Base-by-base conservation (phyloP, 2,113 vertebrate species). In the Cranoglanis bouderius region DNA sequence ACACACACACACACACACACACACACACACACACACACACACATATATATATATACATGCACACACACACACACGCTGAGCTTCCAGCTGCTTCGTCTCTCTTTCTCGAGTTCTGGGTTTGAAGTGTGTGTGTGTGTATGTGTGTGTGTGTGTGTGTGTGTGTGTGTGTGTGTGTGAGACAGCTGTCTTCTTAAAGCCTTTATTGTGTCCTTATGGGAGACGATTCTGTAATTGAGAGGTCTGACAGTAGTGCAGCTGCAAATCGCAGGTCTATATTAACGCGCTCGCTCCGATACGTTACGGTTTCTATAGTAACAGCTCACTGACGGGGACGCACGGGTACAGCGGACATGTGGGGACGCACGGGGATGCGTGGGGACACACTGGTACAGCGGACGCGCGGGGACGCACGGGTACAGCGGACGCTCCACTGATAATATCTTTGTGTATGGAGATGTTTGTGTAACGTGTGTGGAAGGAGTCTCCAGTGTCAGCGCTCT, bases 1-100 rank as follows among this genome's bases (percentile, higher is more conserved):
- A 63, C 83, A 77, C 82, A 35, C 72, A 32, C 70, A 77, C 70
- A 75, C 57, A 84, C 87, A 88, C 81, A 84, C 84, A 85, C 84
- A 85, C 63, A 85, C 61, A 49, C 32, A 21, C 83, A 67, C 57
- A 83, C 55, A 18, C 16, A 19, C 3, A 12, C 19, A 57, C 10
- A 24, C 12, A 24, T 35, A 32, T 12, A 63, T 12, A 59, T 21
- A 59, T 21, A 57, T 9, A 63, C 13, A 63, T 2, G 18, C 67
- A 35, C 32, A 38, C 49, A 57, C 29, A 38, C 81, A 26, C n/a
- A 61, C 55, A 38, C 7, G 57, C 55, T 63, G 53, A 61, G 53
- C 32, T 82, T 32, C 9, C 83, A 74, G 65, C 63, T 74, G 65
- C 84, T 38, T 26, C 10, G 10, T 82, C 24, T 59, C 32, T 59